Percentiles rank a stretch among this genome's conserved stretches.
Conservation (phyloP, 2,888 invertebrate genomes). For the Cerastis rubricosa region DNA sequence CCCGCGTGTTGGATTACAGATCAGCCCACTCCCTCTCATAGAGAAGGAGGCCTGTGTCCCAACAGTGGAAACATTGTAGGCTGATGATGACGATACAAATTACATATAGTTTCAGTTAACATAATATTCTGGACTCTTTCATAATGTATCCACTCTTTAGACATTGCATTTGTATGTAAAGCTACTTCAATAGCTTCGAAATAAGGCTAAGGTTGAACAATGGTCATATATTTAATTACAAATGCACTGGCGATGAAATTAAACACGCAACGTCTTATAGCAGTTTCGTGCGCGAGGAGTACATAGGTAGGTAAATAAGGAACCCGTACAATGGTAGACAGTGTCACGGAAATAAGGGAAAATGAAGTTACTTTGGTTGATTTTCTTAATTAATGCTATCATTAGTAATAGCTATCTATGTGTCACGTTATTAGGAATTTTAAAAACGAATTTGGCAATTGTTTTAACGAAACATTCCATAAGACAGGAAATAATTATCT, state of each 20-base stretch:
- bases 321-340: constrained; percentile 44
- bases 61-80: too few relatives aligned
- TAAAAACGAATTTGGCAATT: not conserved
- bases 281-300: constrained; percentile 67
- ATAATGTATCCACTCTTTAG: not conserved
- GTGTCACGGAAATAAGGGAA: constrained; percentile 47
- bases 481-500: too few relatives aligned
- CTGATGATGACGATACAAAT: too few relatives aligned
- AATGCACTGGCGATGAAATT: constrained; percentile 71
- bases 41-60: too few relatives aligned
- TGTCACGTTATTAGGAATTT: not conserved
- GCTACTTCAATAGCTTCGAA: constrained; percentile 28
- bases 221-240: constrained; percentile 55
- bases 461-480: not conserved
- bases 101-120: not conserved
- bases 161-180: constrained; percentile 2
- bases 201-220: constrained; percentile 68
- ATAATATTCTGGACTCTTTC: not conserved
- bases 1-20: too few relatives aligned
- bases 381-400: constrained; percentile 19
- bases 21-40: too few relatives aligned
- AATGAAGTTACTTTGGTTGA: not conserved
- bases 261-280: constrained; percentile 73
- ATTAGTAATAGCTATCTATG: not conserved
- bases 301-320: constrained; percentile 2